phyloP scores from a whole-genome alignment of 23 tunicate genomes.

The Botrylloides violaceus region DNA sequence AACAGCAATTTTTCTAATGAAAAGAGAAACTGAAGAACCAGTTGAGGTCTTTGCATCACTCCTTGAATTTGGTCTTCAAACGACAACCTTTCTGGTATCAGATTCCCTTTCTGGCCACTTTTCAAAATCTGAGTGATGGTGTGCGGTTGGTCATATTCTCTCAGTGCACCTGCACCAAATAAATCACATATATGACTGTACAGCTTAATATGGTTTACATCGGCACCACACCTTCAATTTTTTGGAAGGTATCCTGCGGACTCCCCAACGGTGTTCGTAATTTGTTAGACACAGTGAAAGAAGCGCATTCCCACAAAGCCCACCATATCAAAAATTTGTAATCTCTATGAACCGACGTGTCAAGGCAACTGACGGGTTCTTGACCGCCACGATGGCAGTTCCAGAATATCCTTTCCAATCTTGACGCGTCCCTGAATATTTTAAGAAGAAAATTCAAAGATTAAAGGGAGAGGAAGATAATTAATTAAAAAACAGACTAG shows the following conservation, averaged over 20 bases:
- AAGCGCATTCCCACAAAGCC: constrained; percentile 77
- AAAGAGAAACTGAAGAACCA: constrained; percentile 76
- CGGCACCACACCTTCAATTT: constrained; percentile 83
- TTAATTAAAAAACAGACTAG: no score
- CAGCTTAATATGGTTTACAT: no score
- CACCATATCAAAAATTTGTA: constrained; percentile 47
- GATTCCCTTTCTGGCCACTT: not conserved
- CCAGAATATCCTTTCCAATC: constrained; percentile 62
- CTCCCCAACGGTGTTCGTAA: constrained; percentile 67
- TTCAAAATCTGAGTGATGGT: not conserved
- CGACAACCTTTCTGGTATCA: not conserved
- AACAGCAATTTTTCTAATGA: constrained; percentile 75
- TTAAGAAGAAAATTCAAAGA: not conserved
- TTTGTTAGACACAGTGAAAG: constrained; percentile 78
- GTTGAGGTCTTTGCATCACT: constrained; percentile 69
- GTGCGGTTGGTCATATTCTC: constrained; percentile 28
- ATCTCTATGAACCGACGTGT: not conserved
- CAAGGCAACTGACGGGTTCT: constrained; percentile 13
- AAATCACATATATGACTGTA: no score
- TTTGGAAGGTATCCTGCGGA: constrained; percentile 73
- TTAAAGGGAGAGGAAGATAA: no score
- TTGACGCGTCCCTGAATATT: not conserved
- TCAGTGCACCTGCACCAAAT: constrained; percentile 38
- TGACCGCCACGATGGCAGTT: constrained; percentile 34
- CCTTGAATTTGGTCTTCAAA: constrained; percentile 18